phyloP scores from a whole-genome alignment of 2,888 invertebrate genomes.

The Rhamphomyia laevipes region DNA sequence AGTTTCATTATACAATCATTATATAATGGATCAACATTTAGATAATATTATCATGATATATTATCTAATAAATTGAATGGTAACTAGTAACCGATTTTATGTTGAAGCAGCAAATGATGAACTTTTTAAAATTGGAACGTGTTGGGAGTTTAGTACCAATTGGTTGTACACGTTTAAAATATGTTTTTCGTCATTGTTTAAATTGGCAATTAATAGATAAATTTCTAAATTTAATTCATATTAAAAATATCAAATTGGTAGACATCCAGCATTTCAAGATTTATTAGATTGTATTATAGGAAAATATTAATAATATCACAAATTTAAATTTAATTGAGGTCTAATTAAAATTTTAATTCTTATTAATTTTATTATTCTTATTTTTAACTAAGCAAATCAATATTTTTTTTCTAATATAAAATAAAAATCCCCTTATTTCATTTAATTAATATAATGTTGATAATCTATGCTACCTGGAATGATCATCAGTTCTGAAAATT shows the following conservation, averaged over 20 bases:
- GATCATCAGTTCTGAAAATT: too few relatives aligned
- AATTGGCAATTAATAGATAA: slow-evolving; percentile 47
- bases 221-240: slow-evolving; percentile 55
- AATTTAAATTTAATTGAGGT: too few relatives aligned
- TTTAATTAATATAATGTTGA: too few relatives aligned
- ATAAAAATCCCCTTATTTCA: too few relatives aligned
- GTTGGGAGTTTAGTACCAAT: slow-evolving; percentile 56
- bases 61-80: slow-evolving; percentile 59
- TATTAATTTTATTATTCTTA: too few relatives aligned
- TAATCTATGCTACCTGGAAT: too few relatives aligned
- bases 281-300: slow-evolving; percentile 46
- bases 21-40: slow-evolving; percentile 41
- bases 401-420: too few relatives aligned
- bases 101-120: slow-evolving; percentile 41
- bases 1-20: slow-evolving; percentile 23
- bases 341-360: too few relatives aligned
- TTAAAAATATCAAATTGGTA: slow-evolving; percentile 56
- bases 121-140: slow-evolving; percentile 32
- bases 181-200: slow-evolving; percentile 52
- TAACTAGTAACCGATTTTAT: slow-evolving; percentile 58
- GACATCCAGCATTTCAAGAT: slow-evolving; percentile 75
- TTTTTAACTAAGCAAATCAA: too few relatives aligned
- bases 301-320: too few relatives aligned
- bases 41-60: slow-evolving; percentile 74
- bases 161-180: slow-evolving; percentile 60